These are phyloP conservation scores for Eilema sororculum DNA, from an alignment of 2,888 invertebrate species.

Conservation along the genomic window DNA sequence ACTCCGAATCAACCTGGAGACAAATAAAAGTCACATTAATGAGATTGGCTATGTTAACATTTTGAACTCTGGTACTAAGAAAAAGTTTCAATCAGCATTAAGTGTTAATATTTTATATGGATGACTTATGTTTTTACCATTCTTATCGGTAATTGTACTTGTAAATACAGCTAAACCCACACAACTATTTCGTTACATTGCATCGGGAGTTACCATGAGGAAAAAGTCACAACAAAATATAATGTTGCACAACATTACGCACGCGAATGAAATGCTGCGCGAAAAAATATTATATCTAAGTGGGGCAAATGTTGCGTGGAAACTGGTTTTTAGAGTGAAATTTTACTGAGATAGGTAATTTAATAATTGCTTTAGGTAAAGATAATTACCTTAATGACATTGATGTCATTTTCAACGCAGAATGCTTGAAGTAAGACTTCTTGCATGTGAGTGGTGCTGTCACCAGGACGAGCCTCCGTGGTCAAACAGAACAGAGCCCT, in stretches of 20 bases:
- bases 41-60: conserved; percentile 22
- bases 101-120: neutral
- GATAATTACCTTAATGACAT: conserved; percentile 89
- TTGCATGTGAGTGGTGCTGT: conserved; percentile 92
- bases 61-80: neutral
- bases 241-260: conserved; percentile 32
- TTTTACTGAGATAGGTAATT: neutral
- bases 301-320: neutral
- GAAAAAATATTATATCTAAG: neutral
- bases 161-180: neutral
- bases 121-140: neutral
- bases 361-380: conserved; percentile 1
- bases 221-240: conserved; percentile 31
- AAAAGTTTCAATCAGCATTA: neutral
- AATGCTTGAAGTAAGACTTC: conserved; percentile 92
- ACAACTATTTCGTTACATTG: neutral
- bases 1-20: conserved; percentile 87
- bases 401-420: conserved; percentile 93
- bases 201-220: conserved; percentile 23
- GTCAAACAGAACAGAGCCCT: conserved; percentile 90
- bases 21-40: conserved; percentile 60
- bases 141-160: neutral
- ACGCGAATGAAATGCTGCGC: neutral
- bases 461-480: conserved; percentile 89
- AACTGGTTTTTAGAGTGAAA: conserved; percentile 28